Evolutionary conservation across 2,797 vertebrate genomes (phyloP).

Genomic region (Tenualosa ilisha): DNA sequence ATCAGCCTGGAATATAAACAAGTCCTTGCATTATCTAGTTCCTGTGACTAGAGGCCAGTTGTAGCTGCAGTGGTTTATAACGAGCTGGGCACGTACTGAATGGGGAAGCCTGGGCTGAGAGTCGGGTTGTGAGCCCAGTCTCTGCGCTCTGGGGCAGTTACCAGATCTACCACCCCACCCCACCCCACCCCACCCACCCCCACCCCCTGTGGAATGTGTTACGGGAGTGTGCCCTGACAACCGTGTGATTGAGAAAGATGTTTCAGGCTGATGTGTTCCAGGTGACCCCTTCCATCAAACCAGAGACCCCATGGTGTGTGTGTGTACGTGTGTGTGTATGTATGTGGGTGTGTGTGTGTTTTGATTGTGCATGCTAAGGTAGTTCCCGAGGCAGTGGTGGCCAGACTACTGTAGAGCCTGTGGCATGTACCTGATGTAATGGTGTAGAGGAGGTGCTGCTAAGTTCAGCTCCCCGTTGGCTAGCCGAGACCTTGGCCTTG

Average conservation of each 20-base stretch:
- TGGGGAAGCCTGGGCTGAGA: neutral
- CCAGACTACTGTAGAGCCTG: neutral
- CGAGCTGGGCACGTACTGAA: neutral
- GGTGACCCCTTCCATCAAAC: neutral
- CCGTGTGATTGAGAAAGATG: conserved; percentile 15
- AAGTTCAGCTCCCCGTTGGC: neutral
- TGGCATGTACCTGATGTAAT: neutral
- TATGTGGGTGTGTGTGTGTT: neutral
- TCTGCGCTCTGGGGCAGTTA: neutral
- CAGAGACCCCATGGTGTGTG: neutral
- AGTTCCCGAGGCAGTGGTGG: neutral
- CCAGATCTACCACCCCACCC: neutral
- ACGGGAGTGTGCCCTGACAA: neutral
- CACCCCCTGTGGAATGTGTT: neutral
- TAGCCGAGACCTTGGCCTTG: neutral
- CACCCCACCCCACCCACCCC: neutral
- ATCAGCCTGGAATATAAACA: neutral
- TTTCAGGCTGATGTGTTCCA: conserved; percentile 7
- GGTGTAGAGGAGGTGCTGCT: neutral
- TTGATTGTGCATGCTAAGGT: neutral
- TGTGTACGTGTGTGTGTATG: neutral
- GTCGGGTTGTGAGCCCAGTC: neutral
- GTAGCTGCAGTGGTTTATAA: no score
- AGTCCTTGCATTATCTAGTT: neutral
- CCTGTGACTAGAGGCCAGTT: neutral